Percentiles rank a stretch among this genome's conserved stretches.
phyloP scores from a whole-genome alignment of 2,888 invertebrate genomes.

The Urechis unicinctus region DNA sequence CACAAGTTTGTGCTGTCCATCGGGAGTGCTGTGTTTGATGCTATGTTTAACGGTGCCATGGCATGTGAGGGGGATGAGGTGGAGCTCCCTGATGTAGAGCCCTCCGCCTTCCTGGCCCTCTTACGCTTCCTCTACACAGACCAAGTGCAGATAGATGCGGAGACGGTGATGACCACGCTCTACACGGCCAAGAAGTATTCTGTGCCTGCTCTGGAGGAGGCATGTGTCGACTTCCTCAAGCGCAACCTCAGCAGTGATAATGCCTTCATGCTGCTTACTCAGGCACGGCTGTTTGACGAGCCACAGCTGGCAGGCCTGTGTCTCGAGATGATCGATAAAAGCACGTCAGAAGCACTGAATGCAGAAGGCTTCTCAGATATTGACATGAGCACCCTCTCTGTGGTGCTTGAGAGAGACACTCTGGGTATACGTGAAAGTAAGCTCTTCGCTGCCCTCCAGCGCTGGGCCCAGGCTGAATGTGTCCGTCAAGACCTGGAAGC shows the following conservation, averaged over 20 bases:
- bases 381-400: conserved; percentile 85
- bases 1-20: conserved; percentile 94
- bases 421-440: conserved; percentile 86
- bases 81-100: conserved; percentile 95
- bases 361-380: conserved; percentile 95
- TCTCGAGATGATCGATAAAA: conserved; percentile 81
- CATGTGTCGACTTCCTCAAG: conserved; percentile 91
- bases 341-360: conserved; percentile 92
- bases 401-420: conserved; percentile 85
- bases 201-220: conserved; percentile 85
- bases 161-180: conserved; percentile 86
- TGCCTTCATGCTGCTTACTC: conserved; percentile 89
- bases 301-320: conserved; percentile 82
- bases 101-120: conserved; percentile 85
- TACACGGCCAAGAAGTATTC: conserved; percentile 97
- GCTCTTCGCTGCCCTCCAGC: conserved; percentile 77
- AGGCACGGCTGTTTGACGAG: conserved; percentile 91
- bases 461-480: conserved; percentile 92
- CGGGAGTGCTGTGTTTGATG: conserved; percentile 94
- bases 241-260: conserved; percentile 93
- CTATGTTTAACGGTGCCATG: conserved; percentile 94
- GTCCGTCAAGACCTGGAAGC: conserved; percentile 73
- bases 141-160: conserved; percentile 90
- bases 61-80: conserved; percentile 64
- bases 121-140: conserved; percentile 95